phyloP scores from a whole-genome alignment of 2,888 invertebrate species.

The Stenodema calcarata region DNA sequence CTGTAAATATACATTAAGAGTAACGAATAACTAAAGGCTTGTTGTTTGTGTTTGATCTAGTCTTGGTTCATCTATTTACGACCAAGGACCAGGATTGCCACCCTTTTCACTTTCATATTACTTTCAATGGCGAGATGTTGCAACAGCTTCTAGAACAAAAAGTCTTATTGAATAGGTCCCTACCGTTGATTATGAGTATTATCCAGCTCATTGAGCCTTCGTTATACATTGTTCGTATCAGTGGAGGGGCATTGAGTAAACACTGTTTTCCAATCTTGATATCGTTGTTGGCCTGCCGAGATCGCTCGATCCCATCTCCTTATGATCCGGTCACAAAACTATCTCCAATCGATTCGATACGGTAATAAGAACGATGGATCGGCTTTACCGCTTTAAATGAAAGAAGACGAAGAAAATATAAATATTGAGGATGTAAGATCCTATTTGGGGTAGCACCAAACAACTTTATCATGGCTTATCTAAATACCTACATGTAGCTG shows the following conservation, averaged over 20 bases:
- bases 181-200: background rate
- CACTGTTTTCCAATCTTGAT: background rate
- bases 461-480: too few species aligned
- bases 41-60: too few species aligned
- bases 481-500: too few species aligned
- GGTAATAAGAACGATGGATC: background rate
- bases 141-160: background rate
- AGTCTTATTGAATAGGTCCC: background rate
- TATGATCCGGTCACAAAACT: background rate
- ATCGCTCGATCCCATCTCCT: background rate
- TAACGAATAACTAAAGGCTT: too few species aligned
- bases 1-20: too few species aligned
- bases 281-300: background rate
- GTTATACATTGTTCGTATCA: background rate
- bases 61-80: too few species aligned
- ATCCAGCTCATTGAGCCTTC: background rate
- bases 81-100: too few species aligned
- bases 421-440: too few species aligned
- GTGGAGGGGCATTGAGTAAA: background rate
- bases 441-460: too few species aligned
- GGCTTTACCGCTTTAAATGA: too few species aligned
- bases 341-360: background rate
- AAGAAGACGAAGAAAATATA: too few species aligned
- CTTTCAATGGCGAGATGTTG: background rate
- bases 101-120: background rate